Percentiles rank a stretch among this genome's conserved stretches.
Evolutionary conservation across 2,113 vertebrate genomes (phyloP).

Genomic region (Scytalopus superciliaris): DNA sequence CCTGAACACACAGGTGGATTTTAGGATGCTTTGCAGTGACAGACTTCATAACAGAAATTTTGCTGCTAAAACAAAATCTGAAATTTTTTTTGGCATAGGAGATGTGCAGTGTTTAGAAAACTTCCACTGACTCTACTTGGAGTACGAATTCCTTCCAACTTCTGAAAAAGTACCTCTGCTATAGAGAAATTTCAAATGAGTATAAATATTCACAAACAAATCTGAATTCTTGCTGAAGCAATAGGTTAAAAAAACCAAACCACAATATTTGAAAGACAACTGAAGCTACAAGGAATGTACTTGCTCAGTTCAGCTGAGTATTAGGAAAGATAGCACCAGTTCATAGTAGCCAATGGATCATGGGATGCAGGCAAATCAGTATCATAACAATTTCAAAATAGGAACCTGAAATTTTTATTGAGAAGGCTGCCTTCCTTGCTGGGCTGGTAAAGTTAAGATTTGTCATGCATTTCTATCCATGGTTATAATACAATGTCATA

Average conservation of each 20-base stretch:
- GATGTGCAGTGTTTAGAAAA: neutral
- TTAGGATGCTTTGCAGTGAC: neutral
- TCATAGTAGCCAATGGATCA: neutral
- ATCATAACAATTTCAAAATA: neutral
- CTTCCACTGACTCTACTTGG: neutral
- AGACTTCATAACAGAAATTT: neutral
- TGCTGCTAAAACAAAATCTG: neutral
- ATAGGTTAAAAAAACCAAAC: neutral
- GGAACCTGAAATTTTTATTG: neutral
- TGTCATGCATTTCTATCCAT: neutral
- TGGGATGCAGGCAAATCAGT: neutral
- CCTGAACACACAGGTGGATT: neutral
- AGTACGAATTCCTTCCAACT: neutral
- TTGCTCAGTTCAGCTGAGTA: neutral
- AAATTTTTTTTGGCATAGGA: neutral
- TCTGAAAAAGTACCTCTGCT: neutral
- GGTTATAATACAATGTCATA: neutral
- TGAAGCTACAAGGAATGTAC: neutral
- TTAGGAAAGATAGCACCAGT: neutral
- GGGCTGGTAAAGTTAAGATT: neutral
- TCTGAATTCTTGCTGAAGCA: neutral
- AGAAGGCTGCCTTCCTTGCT: neutral
- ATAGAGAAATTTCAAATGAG: neutral
- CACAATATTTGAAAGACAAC: neutral
- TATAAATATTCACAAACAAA: neutral